These are phyloP conservation scores for Automeris io DNA, from an alignment of 2,888 invertebrate species.

Conservation along the genomic window DNA sequence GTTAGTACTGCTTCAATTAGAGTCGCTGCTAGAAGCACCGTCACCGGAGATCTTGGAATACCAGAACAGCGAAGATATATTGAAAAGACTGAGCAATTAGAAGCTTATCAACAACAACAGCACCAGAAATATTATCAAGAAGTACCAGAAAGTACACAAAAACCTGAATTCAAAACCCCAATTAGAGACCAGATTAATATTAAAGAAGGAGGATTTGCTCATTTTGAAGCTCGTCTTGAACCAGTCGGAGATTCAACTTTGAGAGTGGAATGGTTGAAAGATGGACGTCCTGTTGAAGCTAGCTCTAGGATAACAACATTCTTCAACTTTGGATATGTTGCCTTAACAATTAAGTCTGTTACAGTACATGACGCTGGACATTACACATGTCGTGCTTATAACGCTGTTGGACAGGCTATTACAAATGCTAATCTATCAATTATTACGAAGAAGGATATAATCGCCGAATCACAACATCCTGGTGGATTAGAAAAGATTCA, in stretches of 20 bases:
- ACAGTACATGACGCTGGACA: slow-evolving; percentile 92
- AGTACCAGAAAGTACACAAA: slow-evolving; percentile 85
- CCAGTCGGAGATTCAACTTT: slow-evolving; percentile 94
- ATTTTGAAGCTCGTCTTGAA: slow-evolving; percentile 96
- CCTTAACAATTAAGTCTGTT: slow-evolving; percentile 93
- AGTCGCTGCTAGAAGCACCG: slow-evolving; percentile 87
- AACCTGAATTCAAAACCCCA: slow-evolving; percentile 92
- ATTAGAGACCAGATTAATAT: slow-evolving; percentile 91
- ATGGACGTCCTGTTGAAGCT: slow-evolving; percentile 92
- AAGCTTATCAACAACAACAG: slow-evolving; percentile 90
- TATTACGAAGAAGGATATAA: slow-evolving; percentile 89
- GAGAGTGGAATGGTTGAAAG: slow-evolving; percentile 94
- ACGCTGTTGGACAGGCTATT: slow-evolving; percentile 89
- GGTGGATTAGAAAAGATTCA: slow-evolving; percentile 95
- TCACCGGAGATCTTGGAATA: slow-evolving; percentile 91
- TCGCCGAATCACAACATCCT: slow-evolving; percentile 94
- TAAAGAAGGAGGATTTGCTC: slow-evolving; percentile 95
- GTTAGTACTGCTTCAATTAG: slow-evolving; percentile 87
- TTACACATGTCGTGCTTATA: slow-evolving; percentile 92
- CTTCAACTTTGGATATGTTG: slow-evolving; percentile 97
- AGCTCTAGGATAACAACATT: slow-evolving; percentile 95
- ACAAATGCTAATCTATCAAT: slow-evolving; percentile 90
- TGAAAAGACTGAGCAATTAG: slow-evolving; percentile 93
- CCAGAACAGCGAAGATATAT: slow-evolving; percentile 94
- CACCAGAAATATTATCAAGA: slow-evolving; percentile 88